Conservation (phyloP, 2,113 vertebrate species). For the Oreochromis niloticus region DNA sequence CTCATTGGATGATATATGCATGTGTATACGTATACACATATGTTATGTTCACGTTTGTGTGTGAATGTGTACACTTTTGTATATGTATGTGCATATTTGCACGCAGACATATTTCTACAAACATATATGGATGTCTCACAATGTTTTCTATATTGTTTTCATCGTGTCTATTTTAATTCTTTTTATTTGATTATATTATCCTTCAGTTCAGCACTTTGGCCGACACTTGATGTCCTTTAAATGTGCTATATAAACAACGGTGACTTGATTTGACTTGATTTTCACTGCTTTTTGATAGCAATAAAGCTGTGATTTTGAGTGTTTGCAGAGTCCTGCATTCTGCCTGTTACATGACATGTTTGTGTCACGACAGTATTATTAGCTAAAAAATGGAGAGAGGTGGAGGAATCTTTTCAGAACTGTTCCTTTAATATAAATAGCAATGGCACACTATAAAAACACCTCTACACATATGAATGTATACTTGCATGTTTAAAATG, state of each 20-base stretch:
- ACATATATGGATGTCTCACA: background rate
- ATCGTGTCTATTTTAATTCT: background rate
- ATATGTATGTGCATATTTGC: background rate
- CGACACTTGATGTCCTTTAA: background rate
- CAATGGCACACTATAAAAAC: background rate
- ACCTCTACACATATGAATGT: background rate
- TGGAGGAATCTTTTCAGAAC: background rate
- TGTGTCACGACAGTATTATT: background rate
- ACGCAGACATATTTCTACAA: background rate
- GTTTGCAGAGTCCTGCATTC: background rate
- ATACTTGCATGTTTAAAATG: background rate
- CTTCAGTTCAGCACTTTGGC: rapidly evolving
- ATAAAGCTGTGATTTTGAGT: background rate
- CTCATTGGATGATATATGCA: background rate
- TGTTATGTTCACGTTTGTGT: background rate
- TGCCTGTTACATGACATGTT: background rate
- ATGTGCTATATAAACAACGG: background rate
- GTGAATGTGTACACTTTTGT: background rate
- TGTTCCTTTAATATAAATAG: background rate
- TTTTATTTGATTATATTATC: background rate
- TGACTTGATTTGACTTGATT: background rate
- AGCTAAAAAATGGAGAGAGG: background rate
- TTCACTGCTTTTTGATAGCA: background rate
- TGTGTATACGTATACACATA: background rate
- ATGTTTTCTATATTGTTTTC: background rate